phyloP scores from a whole-genome alignment of 1,140 invertebrate species.

The Babylonia areolata region DNA sequence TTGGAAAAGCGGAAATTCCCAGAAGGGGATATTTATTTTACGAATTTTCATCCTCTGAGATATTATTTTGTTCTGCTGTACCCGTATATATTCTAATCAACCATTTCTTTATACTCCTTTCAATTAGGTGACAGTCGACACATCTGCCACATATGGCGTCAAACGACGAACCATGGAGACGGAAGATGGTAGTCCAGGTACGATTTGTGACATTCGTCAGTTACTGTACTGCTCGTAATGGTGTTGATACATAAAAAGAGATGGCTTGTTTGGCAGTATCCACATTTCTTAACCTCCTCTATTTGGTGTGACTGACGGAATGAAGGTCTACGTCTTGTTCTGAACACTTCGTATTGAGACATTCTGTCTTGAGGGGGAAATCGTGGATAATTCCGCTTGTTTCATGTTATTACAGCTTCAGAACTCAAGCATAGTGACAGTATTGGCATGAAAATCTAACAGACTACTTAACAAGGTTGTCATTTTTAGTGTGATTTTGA shows the following conservation, averaged over 20 bases:
- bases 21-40: neutral
- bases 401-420: too few relatives aligned
- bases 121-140: neutral
- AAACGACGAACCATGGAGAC: neutral
- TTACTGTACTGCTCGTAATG: neutral
- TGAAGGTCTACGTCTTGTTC: neutral
- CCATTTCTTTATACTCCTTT: neutral
- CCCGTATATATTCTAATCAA: neutral
- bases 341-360: neutral
- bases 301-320: too few relatives aligned
- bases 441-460: too few relatives aligned
- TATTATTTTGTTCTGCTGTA: too few relatives aligned
- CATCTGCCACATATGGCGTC: neutral
- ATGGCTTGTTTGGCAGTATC: too few relatives aligned
- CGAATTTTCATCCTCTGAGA: too few relatives aligned
- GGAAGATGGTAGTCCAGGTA: neutral
- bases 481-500: too few relatives aligned
- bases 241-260: neutral
- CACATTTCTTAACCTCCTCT: too few relatives aligned
- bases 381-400: too few relatives aligned
- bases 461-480: too few relatives aligned
- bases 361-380: too few relatives aligned
- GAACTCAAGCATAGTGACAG: too few relatives aligned
- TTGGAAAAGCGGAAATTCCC: neutral
- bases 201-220: neutral